Conservation (phyloP, 2,113 vertebrate species). For the Lucifuga dentata region DNA sequence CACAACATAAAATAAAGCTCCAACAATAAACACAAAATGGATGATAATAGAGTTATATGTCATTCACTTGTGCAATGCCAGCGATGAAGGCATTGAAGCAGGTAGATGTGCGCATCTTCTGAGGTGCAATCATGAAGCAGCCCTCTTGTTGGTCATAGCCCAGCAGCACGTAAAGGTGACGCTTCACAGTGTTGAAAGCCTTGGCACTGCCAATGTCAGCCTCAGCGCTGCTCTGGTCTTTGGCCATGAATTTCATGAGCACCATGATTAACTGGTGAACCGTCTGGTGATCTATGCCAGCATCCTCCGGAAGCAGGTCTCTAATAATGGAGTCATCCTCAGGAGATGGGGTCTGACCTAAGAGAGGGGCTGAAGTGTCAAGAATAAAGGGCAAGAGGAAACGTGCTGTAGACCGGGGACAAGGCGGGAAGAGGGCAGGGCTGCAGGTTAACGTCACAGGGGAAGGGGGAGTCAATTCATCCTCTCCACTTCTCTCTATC, state of each 20-base stretch:
- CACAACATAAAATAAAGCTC: too few relatives aligned
- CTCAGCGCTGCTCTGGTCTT: constrained; percentile 96
- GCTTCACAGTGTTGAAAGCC: constrained; percentile 97
- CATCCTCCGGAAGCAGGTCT: constrained; percentile 95
- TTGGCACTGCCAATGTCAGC: constrained; percentile 96
- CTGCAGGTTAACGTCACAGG: constrained; percentile 29
- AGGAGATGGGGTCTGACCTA: constrained; percentile 88
- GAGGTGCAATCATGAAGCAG: constrained; percentile 98
- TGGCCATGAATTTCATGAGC: constrained; percentile 99
- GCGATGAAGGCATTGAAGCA: constrained; percentile 99
- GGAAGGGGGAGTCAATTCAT: constrained; percentile 44
- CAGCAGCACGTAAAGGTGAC: constrained; percentile 94
- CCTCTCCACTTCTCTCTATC: constrained; percentile 28
- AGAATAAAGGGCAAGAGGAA: constrained; percentile 69
- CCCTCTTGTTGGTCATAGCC: constrained; percentile 98
- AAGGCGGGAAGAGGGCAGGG: constrained; percentile 7
- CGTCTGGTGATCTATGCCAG: constrained; percentile 97
- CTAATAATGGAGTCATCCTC: constrained; percentile 92
- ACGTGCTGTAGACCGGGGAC: constrained; percentile 50
- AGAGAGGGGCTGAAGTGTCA: constrained; percentile 72
- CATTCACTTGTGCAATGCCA: constrained; percentile 93
- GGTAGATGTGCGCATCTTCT: constrained; percentile 97
- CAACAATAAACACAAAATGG: background rate
- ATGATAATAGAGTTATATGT: background rate
- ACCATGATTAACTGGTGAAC: constrained; percentile 98